Percentiles rank a stretch among this genome's conserved stretches.
phyloP scores from a whole-genome alignment of 2,888 invertebrate species.

The Ligdia adustata region DNA sequence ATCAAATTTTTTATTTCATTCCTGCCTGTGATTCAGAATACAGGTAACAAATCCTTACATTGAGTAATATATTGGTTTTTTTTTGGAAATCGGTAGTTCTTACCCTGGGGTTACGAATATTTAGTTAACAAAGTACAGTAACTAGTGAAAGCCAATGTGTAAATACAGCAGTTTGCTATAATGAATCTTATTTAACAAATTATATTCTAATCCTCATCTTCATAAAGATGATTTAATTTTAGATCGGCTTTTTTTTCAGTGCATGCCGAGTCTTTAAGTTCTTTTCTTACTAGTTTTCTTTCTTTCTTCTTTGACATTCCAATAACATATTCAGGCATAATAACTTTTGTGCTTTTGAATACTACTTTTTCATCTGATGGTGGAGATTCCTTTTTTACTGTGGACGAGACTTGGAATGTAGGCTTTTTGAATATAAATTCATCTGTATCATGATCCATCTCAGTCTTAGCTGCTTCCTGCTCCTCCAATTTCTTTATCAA shows the following conservation, averaged over 20 bases:
- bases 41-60: no score
- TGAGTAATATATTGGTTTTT: neutral
- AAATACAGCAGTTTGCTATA: no score
- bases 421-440: conserved; percentile 71
- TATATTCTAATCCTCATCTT: conserved; percentile 58
- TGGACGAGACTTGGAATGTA: conserved; percentile 64
- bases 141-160: no score
- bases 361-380: conserved; percentile 59
- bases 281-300: conserved; percentile 59
- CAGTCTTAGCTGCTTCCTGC: conserved; percentile 53
- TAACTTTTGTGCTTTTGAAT: conserved; percentile 87
- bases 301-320: conserved; percentile 85
- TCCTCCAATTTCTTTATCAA: conserved; percentile 88
- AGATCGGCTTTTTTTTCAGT: conserved; percentile 57
- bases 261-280: conserved; percentile 28
- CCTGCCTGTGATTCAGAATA: no score
- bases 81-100: neutral
- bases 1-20: no score
- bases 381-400: conserved; percentile 50
- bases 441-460: conserved; percentile 55
- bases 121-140: neutral
- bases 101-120: neutral
- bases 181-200: no score
- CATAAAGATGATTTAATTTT: conserved; percentile 76
- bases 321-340: conserved; percentile 93